Percentiles rank a stretch among this genome's conserved stretches.
These are phyloP conservation scores for Caiman crocodilus DNA, from an alignment of 2,797 vertebrate species.

Conservation along the genomic window DNA sequence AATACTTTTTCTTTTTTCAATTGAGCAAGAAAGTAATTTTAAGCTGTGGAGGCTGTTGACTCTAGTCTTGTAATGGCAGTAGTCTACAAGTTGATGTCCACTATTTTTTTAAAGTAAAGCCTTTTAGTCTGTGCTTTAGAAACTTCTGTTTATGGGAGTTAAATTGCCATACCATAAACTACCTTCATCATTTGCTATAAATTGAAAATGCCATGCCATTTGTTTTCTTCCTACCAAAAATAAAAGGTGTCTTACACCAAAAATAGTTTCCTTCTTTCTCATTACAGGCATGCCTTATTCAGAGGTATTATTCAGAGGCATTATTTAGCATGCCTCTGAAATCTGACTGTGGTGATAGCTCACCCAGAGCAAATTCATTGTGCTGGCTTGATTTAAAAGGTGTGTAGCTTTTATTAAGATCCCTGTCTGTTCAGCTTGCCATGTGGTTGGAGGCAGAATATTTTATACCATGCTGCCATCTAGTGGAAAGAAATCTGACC, in stretches of 20 bases:
- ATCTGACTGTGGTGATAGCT: slow-evolving; percentile 32
- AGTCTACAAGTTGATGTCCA: neutral
- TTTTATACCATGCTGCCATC: slow-evolving; percentile 60
- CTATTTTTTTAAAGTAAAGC: neutral
- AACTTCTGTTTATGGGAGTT: accelerated
- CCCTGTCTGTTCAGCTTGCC: neutral
- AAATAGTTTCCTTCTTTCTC: neutral
- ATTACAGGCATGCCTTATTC: neutral
- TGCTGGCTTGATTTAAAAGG: neutral
- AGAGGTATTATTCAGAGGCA: no score
- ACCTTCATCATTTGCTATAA: neutral
- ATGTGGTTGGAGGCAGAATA: neutral
- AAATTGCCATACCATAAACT: neutral
- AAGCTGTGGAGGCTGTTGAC: neutral
- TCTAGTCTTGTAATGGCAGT: no score
- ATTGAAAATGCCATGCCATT: neutral
- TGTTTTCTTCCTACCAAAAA: neutral
- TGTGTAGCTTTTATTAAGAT: neutral
- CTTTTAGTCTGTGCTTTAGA: neutral
- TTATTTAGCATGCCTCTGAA: neutral
- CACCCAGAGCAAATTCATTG: slow-evolving; percentile 14
- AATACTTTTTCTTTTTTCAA: no score
- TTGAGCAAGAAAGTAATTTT: neutral
- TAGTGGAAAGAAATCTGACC: slow-evolving; percentile 13
- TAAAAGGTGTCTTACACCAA: accelerated